Conservation (phyloP, 2,888 invertebrate genomes). For the Elysia crispata region DNA sequence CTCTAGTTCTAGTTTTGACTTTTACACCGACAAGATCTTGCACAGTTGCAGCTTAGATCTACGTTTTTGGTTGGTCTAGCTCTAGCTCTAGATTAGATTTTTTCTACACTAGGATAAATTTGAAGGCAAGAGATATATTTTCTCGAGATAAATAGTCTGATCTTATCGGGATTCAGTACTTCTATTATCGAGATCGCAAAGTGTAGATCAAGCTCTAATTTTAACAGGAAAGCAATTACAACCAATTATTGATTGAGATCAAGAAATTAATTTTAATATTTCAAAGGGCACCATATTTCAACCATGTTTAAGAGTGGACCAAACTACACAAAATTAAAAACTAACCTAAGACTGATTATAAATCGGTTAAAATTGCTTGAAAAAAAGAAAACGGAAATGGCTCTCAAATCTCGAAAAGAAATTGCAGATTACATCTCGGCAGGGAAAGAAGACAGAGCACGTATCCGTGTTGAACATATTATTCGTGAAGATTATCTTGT, state of each 20-base stretch:
- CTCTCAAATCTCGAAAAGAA: constrained; percentile 96
- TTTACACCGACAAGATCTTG: no score
- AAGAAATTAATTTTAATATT: background rate
- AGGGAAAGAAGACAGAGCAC: constrained; percentile 84
- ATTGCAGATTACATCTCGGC: constrained; percentile 90
- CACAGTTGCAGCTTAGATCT: no score
- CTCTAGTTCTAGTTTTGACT: no score
- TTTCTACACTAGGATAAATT: no score
- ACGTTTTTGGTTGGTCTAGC: no score
- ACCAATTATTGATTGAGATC: background rate
- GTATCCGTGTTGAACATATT: constrained; percentile 98
- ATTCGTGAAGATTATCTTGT: constrained; percentile 99
- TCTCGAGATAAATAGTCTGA: no score
- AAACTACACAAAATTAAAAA: constrained; percentile 96
- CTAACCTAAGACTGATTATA: constrained; percentile 93
- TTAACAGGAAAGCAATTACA: no score
- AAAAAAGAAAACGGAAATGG: constrained; percentile 95
- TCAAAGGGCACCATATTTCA: background rate
- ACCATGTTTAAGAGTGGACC: constrained; percentile 85
- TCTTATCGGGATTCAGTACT: no score
- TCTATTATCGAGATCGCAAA: no score
- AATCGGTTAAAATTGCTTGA: constrained; percentile 95
- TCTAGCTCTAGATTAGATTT: no score
- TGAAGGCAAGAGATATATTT: no score
- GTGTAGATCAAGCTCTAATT: no score